These are phyloP conservation scores for Agonopterix alstromeriana DNA, from an alignment of 2,888 invertebrate genomes.

Conservation along the genomic window DNA sequence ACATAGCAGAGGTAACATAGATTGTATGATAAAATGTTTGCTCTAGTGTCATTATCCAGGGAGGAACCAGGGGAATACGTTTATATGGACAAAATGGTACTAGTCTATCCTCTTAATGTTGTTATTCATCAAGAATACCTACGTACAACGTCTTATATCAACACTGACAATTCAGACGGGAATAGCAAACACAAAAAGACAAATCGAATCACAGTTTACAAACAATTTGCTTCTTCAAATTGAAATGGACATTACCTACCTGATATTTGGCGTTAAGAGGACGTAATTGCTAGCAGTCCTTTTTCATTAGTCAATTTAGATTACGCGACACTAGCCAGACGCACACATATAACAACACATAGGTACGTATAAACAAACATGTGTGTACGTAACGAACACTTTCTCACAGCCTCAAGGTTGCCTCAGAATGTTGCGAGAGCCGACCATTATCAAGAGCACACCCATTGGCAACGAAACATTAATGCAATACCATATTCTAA, in stretches of 20 bases:
- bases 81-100: no score
- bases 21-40: no score
- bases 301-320: conserved; percentile 24
- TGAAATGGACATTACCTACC: neutral
- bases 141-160: no score
- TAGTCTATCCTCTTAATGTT: no score
- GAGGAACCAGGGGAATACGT: no score
- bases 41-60: no score
- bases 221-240: neutral
- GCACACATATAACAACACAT: conserved; percentile 14
- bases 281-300: conserved; percentile 33
- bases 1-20: no score
- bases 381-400: conserved; percentile 34
- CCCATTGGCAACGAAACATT: conserved; percentile 20
- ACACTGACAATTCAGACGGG: no score
- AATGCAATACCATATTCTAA: neutral
- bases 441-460: conserved; percentile 40
- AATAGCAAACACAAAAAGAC: no score
- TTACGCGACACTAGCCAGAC: conserved; percentile 29
- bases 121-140: no score
- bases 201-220: neutral
- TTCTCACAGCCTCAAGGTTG: conserved; percentile 49
- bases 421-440: conserved; percentile 41
- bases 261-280: conserved; percentile 16
- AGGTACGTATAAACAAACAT: conserved; percentile 6